These are phyloP conservation scores for Macropis europaea DNA, from an alignment of 2,888 invertebrate species.

Conservation along the genomic window DNA sequence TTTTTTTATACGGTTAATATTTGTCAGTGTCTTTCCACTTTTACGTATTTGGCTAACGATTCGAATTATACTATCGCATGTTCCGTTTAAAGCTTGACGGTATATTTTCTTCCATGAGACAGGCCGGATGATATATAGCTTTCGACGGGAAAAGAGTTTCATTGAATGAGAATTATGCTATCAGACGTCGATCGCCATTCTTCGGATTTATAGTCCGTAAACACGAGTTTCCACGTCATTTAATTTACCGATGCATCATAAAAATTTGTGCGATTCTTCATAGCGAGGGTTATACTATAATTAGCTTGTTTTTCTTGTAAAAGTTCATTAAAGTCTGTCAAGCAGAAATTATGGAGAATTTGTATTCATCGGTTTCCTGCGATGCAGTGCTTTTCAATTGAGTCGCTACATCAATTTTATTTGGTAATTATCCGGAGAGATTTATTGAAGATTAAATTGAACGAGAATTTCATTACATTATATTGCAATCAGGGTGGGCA, in stretches of 20 bases:
- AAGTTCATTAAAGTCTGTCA: background rate
- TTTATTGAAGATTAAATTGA: slow-evolving; percentile 17
- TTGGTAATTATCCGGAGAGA: background rate
- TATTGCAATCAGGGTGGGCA: slow-evolving; percentile 2
- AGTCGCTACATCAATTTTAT: background rate
- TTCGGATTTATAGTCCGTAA: too few relatives aligned
- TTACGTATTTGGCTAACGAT: too few relatives aligned
- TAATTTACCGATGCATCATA: too few relatives aligned
- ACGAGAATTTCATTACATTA: slow-evolving; percentile 4
- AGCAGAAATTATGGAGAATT: background rate
- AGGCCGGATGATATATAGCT: background rate
- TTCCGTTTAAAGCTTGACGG: too few relatives aligned
- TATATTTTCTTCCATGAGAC: background rate
- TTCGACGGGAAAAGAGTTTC: background rate
- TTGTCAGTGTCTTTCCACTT: too few relatives aligned
- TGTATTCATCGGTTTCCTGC: background rate
- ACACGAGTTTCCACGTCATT: too few relatives aligned
- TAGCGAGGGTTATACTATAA: too few relatives aligned
- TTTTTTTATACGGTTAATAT: too few relatives aligned
- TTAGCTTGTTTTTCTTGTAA: too few relatives aligned
- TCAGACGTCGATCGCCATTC: too few relatives aligned
- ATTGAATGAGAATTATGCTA: background rate
- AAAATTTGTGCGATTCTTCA: too few relatives aligned
- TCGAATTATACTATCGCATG: too few relatives aligned
- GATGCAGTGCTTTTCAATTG: background rate